Evolutionary conservation across 2,113 vertebrate species (phyloP).

Genomic region (Pygathrix nemaeus): DNA sequence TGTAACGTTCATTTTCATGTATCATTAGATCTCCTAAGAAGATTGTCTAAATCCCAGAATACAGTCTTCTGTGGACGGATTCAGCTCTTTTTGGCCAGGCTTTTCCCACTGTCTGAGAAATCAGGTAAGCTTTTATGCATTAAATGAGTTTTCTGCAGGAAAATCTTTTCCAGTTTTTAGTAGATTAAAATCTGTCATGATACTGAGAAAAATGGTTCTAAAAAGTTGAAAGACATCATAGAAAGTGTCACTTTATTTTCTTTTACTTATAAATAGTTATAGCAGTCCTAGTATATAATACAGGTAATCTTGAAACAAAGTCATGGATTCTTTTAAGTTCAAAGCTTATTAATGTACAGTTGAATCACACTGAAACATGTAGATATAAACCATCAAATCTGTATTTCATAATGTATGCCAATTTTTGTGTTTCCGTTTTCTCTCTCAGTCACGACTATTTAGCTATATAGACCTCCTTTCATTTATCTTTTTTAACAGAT

Average conservation of each 20-base stretch:
- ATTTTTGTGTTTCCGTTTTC: constrained; percentile 29
- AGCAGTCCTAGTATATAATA: not conserved
- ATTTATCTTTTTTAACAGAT: not conserved
- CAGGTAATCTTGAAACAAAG: not conserved
- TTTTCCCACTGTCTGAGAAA: constrained; percentile 98
- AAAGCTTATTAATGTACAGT: not conserved
- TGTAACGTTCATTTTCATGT: constrained; percentile 47
- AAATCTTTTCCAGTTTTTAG: constrained; percentile 35
- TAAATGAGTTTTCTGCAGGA: not conserved
- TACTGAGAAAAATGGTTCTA: not conserved
- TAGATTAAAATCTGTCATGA: not conserved
- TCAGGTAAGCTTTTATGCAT: constrained; percentile 88
- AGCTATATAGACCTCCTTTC: not conserved
- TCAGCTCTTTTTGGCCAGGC: constrained; percentile 96
- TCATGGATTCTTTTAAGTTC: not conserved
- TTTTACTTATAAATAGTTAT: not conserved
- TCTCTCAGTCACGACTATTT: not conserved
- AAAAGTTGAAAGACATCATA: constrained; percentile 23
- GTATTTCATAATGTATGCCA: not conserved
- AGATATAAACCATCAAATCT: not conserved
- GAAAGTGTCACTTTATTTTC: constrained; percentile 36
- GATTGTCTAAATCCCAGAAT: constrained; percentile 98
- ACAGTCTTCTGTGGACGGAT: constrained; percentile 99
- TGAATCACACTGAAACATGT: not conserved
- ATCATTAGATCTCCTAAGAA: constrained; percentile 93